Percentiles rank a stretch among this genome's conserved stretches.
phyloP scores from a whole-genome alignment of 2,888 invertebrate genomes.

The Melieria picta region DNA sequence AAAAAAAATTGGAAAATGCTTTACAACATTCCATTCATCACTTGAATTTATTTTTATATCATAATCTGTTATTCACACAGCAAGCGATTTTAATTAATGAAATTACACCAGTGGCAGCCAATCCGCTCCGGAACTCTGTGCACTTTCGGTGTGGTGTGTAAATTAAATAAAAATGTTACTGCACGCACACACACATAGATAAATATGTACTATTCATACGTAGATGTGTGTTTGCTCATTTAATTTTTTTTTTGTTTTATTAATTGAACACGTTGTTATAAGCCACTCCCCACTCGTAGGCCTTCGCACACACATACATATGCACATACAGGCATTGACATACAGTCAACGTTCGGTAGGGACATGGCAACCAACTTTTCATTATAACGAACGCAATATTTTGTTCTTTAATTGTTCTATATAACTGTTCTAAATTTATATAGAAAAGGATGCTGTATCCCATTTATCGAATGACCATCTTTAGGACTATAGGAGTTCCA shows the following conservation, averaged over 20 bases:
- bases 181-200: neutral
- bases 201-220: constrained; percentile 5
- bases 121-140: no score
- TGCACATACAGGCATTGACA: constrained; percentile 23
- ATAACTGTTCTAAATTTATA: no score
- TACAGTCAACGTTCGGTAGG: constrained; percentile 4
- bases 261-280: neutral
- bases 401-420: neutral
- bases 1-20: constrained; percentile 33
- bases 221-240: neutral
- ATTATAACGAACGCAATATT: neutral
- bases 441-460: no score
- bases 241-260: neutral
- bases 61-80: constrained; percentile 55
- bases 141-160: neutral
- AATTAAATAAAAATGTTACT: neutral
- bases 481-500: no score
- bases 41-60: constrained; percentile 49
- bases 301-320: neutral
- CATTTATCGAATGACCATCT: no score
- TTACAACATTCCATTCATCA: constrained; percentile 40
- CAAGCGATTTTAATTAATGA: constrained; percentile 59
- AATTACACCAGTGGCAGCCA: constrained; percentile 39
- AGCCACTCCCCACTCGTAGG: neutral
- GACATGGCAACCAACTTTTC: neutral